Percentiles rank a stretch among this genome's conserved stretches.
Evolutionary conservation across 2,113 vertebrate genomes (phyloP).

Genomic region (Macaca mulatta): DNA sequence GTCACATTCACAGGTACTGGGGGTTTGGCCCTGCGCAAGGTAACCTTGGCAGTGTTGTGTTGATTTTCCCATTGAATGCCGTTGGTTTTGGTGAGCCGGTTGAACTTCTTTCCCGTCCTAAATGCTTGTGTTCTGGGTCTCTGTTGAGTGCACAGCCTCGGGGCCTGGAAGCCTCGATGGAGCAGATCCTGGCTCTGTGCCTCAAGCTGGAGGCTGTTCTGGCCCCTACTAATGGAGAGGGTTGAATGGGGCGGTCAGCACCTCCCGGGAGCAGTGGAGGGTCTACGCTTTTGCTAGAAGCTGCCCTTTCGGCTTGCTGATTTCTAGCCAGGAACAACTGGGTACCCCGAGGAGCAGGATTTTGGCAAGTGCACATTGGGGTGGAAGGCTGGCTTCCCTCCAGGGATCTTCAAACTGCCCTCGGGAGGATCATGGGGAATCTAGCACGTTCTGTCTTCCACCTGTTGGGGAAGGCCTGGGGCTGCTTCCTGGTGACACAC

Average conservation of each 20-base stretch:
- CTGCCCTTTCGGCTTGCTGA: not conserved
- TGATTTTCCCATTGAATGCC: rapidly evolving
- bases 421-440: not conserved
- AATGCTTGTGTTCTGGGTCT: not conserved
- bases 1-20: not conserved
- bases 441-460: not conserved
- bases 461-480: not conserved
- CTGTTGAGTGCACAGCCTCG: not conserved
- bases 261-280: not conserved
- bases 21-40: not conserved
- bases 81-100: rapidly evolving
- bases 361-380: not conserved
- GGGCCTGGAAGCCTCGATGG: rapidly evolving
- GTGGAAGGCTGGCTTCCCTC: not conserved
- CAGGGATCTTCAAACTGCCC: not conserved
- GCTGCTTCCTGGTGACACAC: not conserved
- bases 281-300: no score
- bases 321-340: not conserved
- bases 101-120: not conserved
- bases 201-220: not conserved
- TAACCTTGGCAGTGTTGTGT: rapidly evolving
- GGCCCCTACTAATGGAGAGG: not conserved
- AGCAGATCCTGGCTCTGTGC: no score
- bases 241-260: rapidly evolving
- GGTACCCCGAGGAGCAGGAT: rapidly evolving